These are phyloP conservation scores for Diplolepis rosae DNA, from an alignment of 2,888 invertebrate genomes.

Conservation along the genomic window DNA sequence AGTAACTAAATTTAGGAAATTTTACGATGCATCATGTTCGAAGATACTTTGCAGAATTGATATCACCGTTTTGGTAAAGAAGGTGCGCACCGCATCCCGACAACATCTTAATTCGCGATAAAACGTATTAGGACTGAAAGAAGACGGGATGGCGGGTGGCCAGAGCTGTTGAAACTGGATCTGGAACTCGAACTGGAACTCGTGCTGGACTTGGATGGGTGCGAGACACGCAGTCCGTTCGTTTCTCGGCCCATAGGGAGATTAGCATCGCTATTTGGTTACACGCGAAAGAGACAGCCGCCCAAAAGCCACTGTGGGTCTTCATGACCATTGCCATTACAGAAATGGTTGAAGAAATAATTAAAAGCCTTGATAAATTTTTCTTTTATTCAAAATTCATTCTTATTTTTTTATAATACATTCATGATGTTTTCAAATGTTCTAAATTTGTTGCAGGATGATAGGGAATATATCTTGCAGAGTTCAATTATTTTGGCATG, in stretches of 20 bases:
- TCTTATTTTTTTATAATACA: too few species aligned
- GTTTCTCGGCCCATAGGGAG: constrained; percentile 47
- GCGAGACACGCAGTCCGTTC: constrained; percentile 36
- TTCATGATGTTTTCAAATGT: too few species aligned
- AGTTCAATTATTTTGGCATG: too few species aligned
- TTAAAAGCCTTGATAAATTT: not conserved
- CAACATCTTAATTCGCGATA: constrained; percentile 66
- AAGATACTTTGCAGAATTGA: constrained; percentile 26
- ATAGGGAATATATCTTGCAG: too few species aligned
- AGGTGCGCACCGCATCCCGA: constrained; percentile 49
- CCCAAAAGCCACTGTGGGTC: constrained; percentile 38
- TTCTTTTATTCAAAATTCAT: not conserved
- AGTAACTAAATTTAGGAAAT: not conserved
- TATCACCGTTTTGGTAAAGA: constrained; percentile 29
- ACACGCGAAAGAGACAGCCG: constrained; percentile 63
- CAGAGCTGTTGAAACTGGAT: constrained; percentile 29
- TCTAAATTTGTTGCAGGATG: too few species aligned
- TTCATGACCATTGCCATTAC: constrained; percentile 61
- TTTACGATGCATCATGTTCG: constrained; percentile 22
- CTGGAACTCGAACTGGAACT: constrained; percentile 23
- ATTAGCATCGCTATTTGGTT: constrained; percentile 68
- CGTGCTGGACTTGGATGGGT: constrained; percentile 30
- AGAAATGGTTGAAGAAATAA: constrained; percentile 11
- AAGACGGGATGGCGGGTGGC: constrained; percentile 34
- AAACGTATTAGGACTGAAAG: constrained; percentile 56